Percentiles rank a stretch among this genome's conserved stretches.
phyloP scores from a whole-genome alignment of 2,888 invertebrate genomes.

The Amiota minor region DNA sequence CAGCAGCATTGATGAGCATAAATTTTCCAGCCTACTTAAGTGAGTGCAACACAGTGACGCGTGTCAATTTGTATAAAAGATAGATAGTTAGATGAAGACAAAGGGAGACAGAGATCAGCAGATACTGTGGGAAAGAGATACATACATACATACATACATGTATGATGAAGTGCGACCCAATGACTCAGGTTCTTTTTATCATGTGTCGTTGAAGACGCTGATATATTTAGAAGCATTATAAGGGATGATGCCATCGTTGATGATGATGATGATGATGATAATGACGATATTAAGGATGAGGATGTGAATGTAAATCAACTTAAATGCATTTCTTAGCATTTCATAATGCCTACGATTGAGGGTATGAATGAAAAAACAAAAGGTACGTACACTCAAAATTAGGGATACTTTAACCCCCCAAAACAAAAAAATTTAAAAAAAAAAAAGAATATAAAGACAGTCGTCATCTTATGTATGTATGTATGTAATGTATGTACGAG shows the following conservation, averaged over 20 bases:
- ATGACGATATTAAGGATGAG: conserved; percentile 9
- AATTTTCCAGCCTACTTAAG: conserved; percentile 23
- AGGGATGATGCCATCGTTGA: not conserved
- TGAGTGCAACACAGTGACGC: conserved; percentile 17
- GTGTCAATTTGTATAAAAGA: conserved; percentile 15
- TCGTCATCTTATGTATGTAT: no score
- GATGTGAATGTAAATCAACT: not conserved
- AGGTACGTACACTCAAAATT: not conserved
- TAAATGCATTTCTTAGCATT: conserved; percentile 19
- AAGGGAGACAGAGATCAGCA: not conserved
- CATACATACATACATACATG: no score
- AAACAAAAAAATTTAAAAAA: not conserved
- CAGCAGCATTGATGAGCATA: conserved; percentile 20
- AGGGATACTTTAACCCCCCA: conserved; percentile 2
- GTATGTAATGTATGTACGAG: no score
- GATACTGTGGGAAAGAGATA: not conserved
- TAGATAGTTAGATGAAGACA: not conserved
- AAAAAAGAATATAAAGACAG: not conserved
- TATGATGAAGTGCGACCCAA: not conserved
- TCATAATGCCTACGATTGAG: conserved; percentile 3
- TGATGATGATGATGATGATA: not conserved
- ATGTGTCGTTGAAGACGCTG: not conserved
- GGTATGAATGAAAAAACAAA: no score
- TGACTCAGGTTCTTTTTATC: not conserved
- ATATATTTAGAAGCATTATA: not conserved